These are phyloP conservation scores for Myripristis murdjan DNA, from an alignment of 2,797 vertebrate genomes.

Conservation along the genomic window DNA sequence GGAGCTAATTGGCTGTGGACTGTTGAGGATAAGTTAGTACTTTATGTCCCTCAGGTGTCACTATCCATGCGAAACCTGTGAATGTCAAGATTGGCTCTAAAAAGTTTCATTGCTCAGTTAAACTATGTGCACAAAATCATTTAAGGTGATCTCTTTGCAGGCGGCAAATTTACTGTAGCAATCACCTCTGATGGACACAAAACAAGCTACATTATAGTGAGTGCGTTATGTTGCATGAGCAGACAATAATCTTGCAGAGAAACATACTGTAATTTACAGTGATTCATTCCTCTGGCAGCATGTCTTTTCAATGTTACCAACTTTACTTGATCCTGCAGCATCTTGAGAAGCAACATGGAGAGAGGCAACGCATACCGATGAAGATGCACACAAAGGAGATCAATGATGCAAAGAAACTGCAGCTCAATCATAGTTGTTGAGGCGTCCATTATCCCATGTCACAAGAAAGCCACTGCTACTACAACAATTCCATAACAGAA, in stretches of 20 bases:
- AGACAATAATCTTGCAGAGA: constrained; percentile 42
- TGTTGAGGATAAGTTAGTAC: constrained; percentile 62
- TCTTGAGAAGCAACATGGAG: constrained; percentile 42
- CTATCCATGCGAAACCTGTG: background rate
- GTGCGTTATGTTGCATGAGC: constrained; percentile 35
- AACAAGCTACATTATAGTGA: constrained; percentile 26
- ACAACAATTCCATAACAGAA: background rate
- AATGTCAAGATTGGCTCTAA: background rate
- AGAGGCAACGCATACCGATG: constrained; percentile 55
- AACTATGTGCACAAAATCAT: background rate
- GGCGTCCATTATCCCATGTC: constrained; percentile 48
- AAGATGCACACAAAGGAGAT: constrained; percentile 56
- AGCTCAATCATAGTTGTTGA: constrained; percentile 48
- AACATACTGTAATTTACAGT: constrained; percentile 42
- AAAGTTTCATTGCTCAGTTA: background rate
- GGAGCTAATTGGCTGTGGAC: constrained; percentile 63
- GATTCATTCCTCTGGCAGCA: constrained; percentile 50
- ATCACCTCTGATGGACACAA: constrained; percentile 47
- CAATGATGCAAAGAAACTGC: constrained; percentile 66
- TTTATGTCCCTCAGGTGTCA: constrained; percentile 24
- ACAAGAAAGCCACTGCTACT: constrained; percentile 25
- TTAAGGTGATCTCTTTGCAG: constrained; percentile 1
- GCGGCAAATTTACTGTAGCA: constrained; percentile 19
- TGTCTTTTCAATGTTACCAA: constrained; percentile 36
- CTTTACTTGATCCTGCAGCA: constrained; percentile 26